Percentiles rank a stretch among this genome's conserved stretches.
These are phyloP conservation scores for Drosophila murphyi DNA, from an alignment of 1,140 invertebrate genomes.

Conservation along the genomic window DNA sequence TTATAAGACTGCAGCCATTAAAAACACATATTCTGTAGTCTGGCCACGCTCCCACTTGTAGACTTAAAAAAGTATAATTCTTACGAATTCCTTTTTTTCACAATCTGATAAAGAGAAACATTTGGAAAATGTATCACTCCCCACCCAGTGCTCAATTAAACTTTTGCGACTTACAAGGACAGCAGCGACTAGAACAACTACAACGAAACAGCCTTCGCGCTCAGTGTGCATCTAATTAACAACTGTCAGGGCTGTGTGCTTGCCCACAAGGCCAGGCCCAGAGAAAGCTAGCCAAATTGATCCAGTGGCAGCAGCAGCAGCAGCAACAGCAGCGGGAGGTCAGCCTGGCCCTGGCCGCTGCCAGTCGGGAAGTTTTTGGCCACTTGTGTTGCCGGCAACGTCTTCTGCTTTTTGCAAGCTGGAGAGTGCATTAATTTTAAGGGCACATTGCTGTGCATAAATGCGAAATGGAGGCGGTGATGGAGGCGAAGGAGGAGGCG, in stretches of 20 bases:
- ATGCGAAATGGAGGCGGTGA: slow-evolving; percentile 44
- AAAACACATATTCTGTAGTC: too few relatives aligned
- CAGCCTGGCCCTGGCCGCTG: neutral
- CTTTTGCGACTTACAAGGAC: slow-evolving; percentile 34
- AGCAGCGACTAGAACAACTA: neutral
- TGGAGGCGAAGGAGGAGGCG: slow-evolving; percentile 34
- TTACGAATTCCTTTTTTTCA: neutral
- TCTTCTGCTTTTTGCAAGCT: slow-evolving; percentile 36
- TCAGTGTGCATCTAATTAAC: slow-evolving; percentile 66
- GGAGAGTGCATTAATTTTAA: slow-evolving; percentile 77
- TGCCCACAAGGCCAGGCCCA: neutral
- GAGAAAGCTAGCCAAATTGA: slow-evolving; percentile 15
- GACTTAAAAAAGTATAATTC: slow-evolving; percentile 24
- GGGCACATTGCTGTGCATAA: slow-evolving; percentile 80
- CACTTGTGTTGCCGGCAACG: slow-evolving; percentile 55
- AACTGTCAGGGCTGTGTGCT: slow-evolving; percentile 40
- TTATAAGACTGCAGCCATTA: too few relatives aligned
- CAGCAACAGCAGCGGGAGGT: neutral
- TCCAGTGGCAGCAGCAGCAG: slow-evolving; percentile 2
- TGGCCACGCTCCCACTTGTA: neutral
- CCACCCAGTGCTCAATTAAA: slow-evolving; percentile 39
- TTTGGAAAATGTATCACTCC: slow-evolving; percentile 31
- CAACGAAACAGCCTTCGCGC: slow-evolving; percentile 12
- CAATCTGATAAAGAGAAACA: slow-evolving; percentile 17
- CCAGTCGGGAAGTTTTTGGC: slow-evolving; percentile 61